Evolutionary conservation across 2,888 invertebrate species (phyloP).

Genomic region (Bombylius discolor): DNA sequence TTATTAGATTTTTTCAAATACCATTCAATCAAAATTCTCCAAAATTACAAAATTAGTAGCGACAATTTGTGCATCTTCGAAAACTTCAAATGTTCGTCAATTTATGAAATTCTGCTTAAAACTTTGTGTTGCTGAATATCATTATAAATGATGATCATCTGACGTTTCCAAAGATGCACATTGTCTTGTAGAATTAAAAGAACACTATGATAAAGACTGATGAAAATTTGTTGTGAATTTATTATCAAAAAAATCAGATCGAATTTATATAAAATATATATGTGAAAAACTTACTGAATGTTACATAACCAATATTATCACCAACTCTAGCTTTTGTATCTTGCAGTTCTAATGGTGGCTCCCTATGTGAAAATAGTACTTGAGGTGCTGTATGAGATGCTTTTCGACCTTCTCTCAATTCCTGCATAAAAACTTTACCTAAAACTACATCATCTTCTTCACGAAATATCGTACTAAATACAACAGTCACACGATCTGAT

Average conservation of each 20-base stretch:
- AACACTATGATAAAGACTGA: too few relatives aligned
- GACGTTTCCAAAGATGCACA: too few relatives aligned
- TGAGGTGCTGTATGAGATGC: conserved; percentile 90
- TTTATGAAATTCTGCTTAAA: too few relatives aligned
- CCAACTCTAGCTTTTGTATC: conserved; percentile 88
- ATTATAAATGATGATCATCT: too few relatives aligned
- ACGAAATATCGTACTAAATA: conserved; percentile 97
- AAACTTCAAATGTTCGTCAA: too few relatives aligned
- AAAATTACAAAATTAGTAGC: neutral
- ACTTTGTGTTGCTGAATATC: too few relatives aligned
- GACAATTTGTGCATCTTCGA: too few relatives aligned
- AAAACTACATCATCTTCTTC: conserved; percentile 97
- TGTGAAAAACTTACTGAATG: conserved; percentile 62
- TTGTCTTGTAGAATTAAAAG: too few relatives aligned
- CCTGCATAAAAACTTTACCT: conserved; percentile 99
- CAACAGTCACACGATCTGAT: conserved; percentile 95
- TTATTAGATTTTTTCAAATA: neutral
- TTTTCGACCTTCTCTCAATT: conserved; percentile 92
- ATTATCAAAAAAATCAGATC: neutral
- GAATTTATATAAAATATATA: neutral
- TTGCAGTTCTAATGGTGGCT: conserved; percentile 90
- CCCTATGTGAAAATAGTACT: conserved; percentile 85
- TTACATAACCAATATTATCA: conserved; percentile 98
- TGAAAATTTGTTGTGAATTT: neutral
- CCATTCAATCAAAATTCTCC: neutral